Percentiles rank a stretch among this genome's conserved stretches.
Evolutionary conservation across 2,888 invertebrate genomes (phyloP).

Genomic region (Rhagonycha lutea): DNA sequence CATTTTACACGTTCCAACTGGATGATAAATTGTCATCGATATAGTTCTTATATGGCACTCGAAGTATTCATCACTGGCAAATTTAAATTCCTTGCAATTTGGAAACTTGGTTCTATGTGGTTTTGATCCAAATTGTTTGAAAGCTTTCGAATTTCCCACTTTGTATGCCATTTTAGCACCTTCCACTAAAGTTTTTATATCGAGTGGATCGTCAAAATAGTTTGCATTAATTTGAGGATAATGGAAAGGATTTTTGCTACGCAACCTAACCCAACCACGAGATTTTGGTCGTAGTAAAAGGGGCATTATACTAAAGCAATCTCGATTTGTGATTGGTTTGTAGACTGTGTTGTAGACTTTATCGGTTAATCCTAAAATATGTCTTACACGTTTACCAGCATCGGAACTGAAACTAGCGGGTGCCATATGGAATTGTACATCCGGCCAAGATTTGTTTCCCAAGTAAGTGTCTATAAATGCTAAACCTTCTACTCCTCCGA

Average conservation of each 20-base stretch:
- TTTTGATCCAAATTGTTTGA: conserved; percentile 79
- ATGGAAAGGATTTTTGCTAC: conserved; percentile 81
- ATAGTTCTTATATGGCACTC: conserved; percentile 86
- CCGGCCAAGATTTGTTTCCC: conserved; percentile 83
- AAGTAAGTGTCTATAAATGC: conserved; percentile 86
- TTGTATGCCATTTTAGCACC: conserved; percentile 76
- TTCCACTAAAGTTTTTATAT: conserved; percentile 81
- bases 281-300: conserved; percentile 79
- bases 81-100: conserved; percentile 73
- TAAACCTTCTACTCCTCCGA: conserved; percentile 86
- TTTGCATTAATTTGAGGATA: conserved; percentile 90
- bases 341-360: conserved; percentile 79
- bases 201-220: conserved; percentile 82
- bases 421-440: conserved; percentile 91
- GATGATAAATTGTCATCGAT: conserved; percentile 90
- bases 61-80: conserved; percentile 80
- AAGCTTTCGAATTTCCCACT: conserved; percentile 76
- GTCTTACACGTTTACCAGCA: conserved; percentile 68
- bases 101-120: conserved; percentile 77
- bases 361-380: conserved; percentile 81
- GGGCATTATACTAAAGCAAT: conserved; percentile 86
- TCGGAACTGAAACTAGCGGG: conserved; percentile 86
- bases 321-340: conserved; percentile 76
- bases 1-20: conserved; percentile 88
- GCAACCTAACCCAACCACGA: conserved; percentile 75